Conservation (phyloP, 2,888 invertebrate species). For the Iphiclides podalirius region DNA sequence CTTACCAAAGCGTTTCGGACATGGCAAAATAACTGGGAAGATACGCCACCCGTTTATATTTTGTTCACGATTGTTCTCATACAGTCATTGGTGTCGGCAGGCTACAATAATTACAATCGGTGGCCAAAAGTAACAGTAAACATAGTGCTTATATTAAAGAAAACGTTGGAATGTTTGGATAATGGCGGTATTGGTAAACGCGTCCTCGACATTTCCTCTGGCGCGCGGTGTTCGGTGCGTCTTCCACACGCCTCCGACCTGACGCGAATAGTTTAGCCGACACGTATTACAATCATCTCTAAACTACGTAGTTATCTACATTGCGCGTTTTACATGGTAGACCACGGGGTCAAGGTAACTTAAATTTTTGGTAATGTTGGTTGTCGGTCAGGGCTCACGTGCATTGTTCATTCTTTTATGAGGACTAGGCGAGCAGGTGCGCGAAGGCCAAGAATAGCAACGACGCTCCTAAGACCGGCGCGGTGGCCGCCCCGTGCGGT, state of each 20-base stretch:
- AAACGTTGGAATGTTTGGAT: slow-evolving; percentile 63
- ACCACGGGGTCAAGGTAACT: slow-evolving; percentile 73
- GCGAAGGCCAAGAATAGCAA: slow-evolving; percentile 54
- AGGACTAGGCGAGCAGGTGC: slow-evolving; percentile 61
- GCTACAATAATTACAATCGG: slow-evolving; percentile 48
- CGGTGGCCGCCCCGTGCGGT: slow-evolving; percentile 46
- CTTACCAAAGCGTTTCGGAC: slow-evolving; percentile 9
- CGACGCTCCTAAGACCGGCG: slow-evolving; percentile 50
- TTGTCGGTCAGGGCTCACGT: slow-evolving; percentile 47
- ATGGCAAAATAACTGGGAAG: slow-evolving; percentile 12
- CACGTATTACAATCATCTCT: slow-evolving; percentile 29
- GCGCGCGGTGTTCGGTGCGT: slow-evolving; percentile 46
- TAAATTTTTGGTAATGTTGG: slow-evolving; percentile 75
- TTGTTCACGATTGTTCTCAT: slow-evolving; percentile 9
- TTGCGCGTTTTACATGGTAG: slow-evolving; percentile 64
- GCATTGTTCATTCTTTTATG: slow-evolving; percentile 1
- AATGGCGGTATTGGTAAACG: slow-evolving; percentile 61
- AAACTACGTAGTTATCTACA: slow-evolving; percentile 67
- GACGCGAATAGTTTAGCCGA: slow-evolving; percentile 47
- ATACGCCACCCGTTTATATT: slow-evolving; percentile 18
- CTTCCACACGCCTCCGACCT: slow-evolving; percentile 52
- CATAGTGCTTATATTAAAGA: slow-evolving; percentile 37
- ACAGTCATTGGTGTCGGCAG: slow-evolving; percentile 4
- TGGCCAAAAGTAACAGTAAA: slow-evolving; percentile 30
- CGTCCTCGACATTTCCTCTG: slow-evolving; percentile 66